Evolutionary conservation across 1,140 invertebrate genomes (phyloP).

Genomic region (Geopemphigus sp.): DNA sequence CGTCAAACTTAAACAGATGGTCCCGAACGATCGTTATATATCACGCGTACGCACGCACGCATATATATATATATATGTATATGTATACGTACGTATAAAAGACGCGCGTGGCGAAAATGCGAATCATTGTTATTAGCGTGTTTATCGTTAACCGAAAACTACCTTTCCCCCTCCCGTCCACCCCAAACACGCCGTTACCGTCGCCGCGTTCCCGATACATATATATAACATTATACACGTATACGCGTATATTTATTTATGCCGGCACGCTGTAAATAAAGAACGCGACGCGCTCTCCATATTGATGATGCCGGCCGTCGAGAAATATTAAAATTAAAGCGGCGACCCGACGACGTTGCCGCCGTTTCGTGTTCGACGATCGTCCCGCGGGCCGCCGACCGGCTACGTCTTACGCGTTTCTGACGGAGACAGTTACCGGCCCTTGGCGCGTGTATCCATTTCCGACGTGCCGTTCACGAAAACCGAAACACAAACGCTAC

Average conservation of each 20-base stretch:
- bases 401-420: no score
- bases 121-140: slow-evolving; percentile 30
- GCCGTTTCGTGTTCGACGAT: background rate
- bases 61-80: no score
- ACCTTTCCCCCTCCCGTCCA: background rate
- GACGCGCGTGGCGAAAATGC: slow-evolving; percentile 33
- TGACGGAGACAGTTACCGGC: no score
- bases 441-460: no score
- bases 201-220: no score
- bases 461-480: no score
- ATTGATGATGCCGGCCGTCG: background rate
- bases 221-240: background rate
- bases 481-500: no score
- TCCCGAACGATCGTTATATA: background rate
- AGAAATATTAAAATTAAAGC: no score
- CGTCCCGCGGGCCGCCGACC: no score
- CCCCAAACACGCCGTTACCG: no score
- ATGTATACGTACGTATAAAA: no score
- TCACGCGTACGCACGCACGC: no score
- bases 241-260: background rate
- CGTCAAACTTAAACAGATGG: slow-evolving; percentile 13
- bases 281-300: slow-evolving; percentile 20
- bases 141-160: slow-evolving; percentile 43
- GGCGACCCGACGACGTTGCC: background rate
- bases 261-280: slow-evolving; percentile 17